Evolutionary conservation across 2,888 invertebrate species (phyloP), one percentile per base, ranked within the genome.

Genomic region (Chrysolina oricalcia): DNA sequence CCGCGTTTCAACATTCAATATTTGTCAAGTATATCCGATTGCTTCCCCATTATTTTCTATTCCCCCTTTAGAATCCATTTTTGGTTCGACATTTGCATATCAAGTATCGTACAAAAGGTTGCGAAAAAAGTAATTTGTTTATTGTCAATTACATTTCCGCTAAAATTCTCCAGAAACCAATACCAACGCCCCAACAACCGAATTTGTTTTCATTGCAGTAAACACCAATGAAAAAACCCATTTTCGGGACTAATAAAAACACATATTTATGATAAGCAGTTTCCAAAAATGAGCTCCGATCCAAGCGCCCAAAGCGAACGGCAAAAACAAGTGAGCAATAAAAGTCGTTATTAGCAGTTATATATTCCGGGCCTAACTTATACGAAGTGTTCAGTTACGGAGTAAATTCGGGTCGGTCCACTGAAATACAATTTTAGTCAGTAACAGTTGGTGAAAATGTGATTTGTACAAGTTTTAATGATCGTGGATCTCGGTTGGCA

Each of bases 391-490:
- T 86, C 86, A 85, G 85, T 84, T 85, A 81, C 80, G 80, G 83
- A 85, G 85, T 86, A 86, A 86, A 87, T 86, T 82, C 83, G 78
- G 76, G 80, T 79, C 81, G 86, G 86, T 87, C 85, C 86, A 87
- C 87, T 81, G 80, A 80, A 82, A 81, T 78, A 86, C 86, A 86
- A 87, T 87, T 86, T 85, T 84, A 87, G 87, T 87, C 87, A 86
- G 85, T 85, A 82, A 80, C 87, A 87, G 87, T 87, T 87, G 87
- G 86, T 82, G 83, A 84, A 83, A 86, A 86, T 84, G 85, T 87
- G 87, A 87, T 87, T 87, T 87, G 87, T 86, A 84, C 85, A 82
- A 83, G 82, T 86, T 87, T 87, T 87, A 87, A 87, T 87, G 87
- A 53, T 68, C 35, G 53, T 68, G 53, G 43, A 56, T 68, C 53